These are phyloP conservation scores for Trichopoda pennipes DNA, from an alignment of 2,888 invertebrate genomes.

Conservation along the genomic window DNA sequence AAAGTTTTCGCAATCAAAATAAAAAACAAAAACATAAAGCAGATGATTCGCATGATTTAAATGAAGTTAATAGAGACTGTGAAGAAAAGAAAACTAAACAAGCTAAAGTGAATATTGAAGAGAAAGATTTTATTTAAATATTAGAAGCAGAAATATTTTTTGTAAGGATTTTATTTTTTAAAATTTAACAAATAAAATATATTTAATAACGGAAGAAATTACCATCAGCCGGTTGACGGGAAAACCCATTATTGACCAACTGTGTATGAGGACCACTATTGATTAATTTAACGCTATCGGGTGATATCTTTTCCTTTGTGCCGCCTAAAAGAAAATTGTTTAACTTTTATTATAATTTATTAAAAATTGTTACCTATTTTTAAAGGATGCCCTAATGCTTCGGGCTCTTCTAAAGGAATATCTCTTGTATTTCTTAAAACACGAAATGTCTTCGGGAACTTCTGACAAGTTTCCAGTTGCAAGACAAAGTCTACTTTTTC, in stretches of 20 bases:
- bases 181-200: slow-evolving; percentile 1
- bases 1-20: slow-evolving; percentile 86
- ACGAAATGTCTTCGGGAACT: slow-evolving; percentile 83
- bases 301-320: slow-evolving; percentile 84
- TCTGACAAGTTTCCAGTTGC: slow-evolving; percentile 85
- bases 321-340: slow-evolving; percentile 81
- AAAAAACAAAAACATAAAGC: slow-evolving; percentile 82
- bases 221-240: slow-evolving; percentile 88
- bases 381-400: slow-evolving; percentile 81
- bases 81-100: slow-evolving; percentile 70
- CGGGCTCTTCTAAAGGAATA: slow-evolving; percentile 77
- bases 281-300: slow-evolving; percentile 88
- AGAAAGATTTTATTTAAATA: slow-evolving; percentile 36
- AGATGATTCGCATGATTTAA: slow-evolving; percentile 37
- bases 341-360: too few species aligned
- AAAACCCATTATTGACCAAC: slow-evolving; percentile 90
- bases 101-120: slow-evolving; percentile 70
- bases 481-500: slow-evolving; percentile 84
- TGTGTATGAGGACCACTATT: slow-evolving; percentile 91
- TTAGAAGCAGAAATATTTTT: background rate
- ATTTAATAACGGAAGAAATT: slow-evolving; percentile 86
- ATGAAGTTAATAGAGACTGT: background rate
- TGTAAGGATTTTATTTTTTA: slow-evolving; percentile 45
- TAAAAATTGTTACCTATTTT: slow-evolving; percentile 76
- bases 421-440: slow-evolving; percentile 84